Evolutionary conservation across 2,113 vertebrate genomes (phyloP).

Genomic region (Elachura formosa): DNA sequence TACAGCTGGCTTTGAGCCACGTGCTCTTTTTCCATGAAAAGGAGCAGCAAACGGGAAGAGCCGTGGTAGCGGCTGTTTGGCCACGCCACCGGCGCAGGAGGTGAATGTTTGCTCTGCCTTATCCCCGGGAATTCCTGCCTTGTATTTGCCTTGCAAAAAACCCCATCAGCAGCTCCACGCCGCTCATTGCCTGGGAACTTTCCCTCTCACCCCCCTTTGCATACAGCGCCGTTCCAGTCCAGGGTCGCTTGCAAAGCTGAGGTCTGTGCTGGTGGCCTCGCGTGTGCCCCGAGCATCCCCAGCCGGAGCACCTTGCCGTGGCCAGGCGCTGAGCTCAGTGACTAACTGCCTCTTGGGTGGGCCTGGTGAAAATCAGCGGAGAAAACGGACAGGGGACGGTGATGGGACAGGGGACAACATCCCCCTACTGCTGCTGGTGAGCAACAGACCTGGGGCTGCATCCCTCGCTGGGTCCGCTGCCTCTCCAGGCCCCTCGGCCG

Average conservation of each 20-base stretch:
- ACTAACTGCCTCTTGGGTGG: not conserved
- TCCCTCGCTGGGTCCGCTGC: not conserved
- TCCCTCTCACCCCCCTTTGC: not conserved
- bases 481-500: not conserved
- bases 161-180: not conserved
- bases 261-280: not conserved
- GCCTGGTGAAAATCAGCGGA: not conserved
- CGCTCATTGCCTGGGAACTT: not conserved
- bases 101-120: not conserved
- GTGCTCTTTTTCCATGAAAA: not conserved
- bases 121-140: not conserved
- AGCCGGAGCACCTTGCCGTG: not conserved
- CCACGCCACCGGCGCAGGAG: not conserved
- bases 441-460: not conserved
- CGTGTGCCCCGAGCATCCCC: not conserved
- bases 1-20: constrained; percentile 18
- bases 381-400: not conserved
- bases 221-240: not conserved
- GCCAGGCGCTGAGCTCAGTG: not conserved
- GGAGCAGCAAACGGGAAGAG: not conserved
- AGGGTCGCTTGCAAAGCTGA: not conserved
- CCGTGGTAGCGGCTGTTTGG: not conserved
- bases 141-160: not conserved
- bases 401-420: not conserved
- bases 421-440: not conserved